These are phyloP conservation scores for Engraulis encrasicolus DNA, from an alignment of 2,113 vertebrate species.

Conservation along the genomic window DNA sequence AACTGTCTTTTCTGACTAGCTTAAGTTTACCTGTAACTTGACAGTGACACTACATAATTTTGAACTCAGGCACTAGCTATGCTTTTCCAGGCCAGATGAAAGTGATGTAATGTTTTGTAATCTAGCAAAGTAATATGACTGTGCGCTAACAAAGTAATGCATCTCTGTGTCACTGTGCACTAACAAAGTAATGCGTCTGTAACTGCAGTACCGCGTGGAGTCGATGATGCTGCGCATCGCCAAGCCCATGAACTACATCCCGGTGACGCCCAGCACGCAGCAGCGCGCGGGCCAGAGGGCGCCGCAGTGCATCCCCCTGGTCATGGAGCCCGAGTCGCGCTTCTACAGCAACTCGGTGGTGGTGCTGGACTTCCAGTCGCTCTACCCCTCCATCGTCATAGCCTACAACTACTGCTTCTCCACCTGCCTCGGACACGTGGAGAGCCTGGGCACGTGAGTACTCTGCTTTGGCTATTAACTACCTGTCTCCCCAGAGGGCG, in stretches of 20 bases:
- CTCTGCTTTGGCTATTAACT: no score
- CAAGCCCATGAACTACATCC: constrained; percentile 96
- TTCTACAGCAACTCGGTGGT: constrained; percentile 98
- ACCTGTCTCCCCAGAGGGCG: no score
- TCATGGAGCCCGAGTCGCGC: constrained; percentile 97
- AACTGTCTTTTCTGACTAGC: no score
- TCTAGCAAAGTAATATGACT: no score
- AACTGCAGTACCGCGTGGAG: constrained; percentile 94
- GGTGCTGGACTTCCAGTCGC: constrained; percentile 95
- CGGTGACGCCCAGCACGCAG: constrained; percentile 88
- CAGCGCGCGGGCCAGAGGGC: constrained; percentile 94
- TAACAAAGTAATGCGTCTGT: no score
- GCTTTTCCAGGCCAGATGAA: no score
- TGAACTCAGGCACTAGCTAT: no score
- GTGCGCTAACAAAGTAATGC: no score
- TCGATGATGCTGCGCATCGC: constrained; percentile 98
- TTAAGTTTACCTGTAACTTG: no score
- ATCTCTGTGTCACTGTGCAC: no score
- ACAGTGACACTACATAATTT: no score
- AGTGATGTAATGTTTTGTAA: no score
- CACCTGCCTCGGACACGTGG: constrained; percentile 93
- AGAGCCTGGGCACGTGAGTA: constrained; percentile 95
- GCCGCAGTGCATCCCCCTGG: constrained; percentile 88
- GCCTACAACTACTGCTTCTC: constrained; percentile 99
- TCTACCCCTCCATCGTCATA: constrained; percentile 97